These are phyloP conservation scores for Calidris pygmaea DNA, from an alignment of 2,113 vertebrate genomes.

Conservation along the genomic window DNA sequence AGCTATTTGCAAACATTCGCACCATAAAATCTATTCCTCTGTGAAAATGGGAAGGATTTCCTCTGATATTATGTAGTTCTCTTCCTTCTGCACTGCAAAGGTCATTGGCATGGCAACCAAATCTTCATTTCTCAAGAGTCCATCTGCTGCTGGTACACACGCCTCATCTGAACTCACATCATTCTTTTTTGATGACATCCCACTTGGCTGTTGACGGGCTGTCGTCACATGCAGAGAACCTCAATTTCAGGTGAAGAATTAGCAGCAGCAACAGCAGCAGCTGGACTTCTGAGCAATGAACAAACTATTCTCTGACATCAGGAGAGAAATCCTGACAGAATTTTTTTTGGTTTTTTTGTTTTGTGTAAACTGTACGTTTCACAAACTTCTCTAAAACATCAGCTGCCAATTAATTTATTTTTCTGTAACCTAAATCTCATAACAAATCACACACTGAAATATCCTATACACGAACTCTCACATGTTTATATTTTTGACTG, in stretches of 20 bases:
- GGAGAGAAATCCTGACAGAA: neutral
- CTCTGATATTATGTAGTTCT: neutral
- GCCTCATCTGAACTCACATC: conserved; percentile 2
- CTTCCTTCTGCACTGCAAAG: neutral
- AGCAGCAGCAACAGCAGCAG: neutral
- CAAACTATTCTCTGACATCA: neutral
- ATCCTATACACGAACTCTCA: neutral
- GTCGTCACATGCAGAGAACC: neutral
- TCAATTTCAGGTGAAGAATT: conserved; percentile 12
- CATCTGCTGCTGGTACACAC: neutral
- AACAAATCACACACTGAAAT: neutral
- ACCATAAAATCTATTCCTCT: neutral
- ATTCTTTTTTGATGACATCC: neutral
- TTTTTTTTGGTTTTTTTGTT: too few species aligned
- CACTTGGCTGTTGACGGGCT: neutral
- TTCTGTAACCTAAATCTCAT: neutral
- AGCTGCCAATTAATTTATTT: neutral
- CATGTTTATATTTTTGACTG: neutral
- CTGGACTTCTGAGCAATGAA: neutral
- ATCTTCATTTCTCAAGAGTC: conserved; percentile 16
- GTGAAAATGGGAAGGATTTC: neutral
- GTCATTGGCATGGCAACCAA: conserved; percentile 53
- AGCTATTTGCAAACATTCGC: neutral
- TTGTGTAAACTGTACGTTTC: neutral
- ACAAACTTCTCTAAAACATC: neutral